A percentile compares a stretch with the other conserved stretches of the same genome.
Evolutionary conservation across 2,113 vertebrate species (phyloP).

Genomic region (Prolemur simus): DNA sequence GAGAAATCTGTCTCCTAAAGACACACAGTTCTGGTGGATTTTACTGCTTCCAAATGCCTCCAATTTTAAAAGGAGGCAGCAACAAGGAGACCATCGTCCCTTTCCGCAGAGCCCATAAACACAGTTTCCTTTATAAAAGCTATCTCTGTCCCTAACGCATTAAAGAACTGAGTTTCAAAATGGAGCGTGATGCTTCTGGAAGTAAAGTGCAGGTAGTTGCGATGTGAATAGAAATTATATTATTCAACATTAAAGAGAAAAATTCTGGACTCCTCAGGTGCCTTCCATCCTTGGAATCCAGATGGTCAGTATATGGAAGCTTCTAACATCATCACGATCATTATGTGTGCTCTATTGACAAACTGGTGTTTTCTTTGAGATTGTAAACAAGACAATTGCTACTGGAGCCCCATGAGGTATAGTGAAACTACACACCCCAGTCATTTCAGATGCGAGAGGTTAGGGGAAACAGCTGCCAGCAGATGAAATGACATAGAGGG

Average conservation of each 20-base stretch:
- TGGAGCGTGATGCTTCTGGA: background rate
- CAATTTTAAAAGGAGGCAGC: background rate
- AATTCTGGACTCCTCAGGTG: slow-evolving; percentile 9
- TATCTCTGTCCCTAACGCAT: background rate
- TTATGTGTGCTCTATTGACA: slow-evolving; percentile 37
- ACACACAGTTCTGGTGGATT: background rate
- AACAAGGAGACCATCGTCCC: background rate
- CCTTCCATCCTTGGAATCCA: background rate
- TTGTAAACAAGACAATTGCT: slow-evolving; percentile 61
- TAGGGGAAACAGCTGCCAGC: slow-evolving; percentile 63
- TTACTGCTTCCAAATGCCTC: background rate
- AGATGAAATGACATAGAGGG: slow-evolving; percentile 66
- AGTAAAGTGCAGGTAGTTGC: background rate
- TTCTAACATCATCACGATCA: background rate
- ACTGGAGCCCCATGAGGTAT: slow-evolving; percentile 53
- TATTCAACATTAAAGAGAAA: background rate
- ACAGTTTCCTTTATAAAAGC: slow-evolving; percentile 3
- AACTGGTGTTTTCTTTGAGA: background rate
- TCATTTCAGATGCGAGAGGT: slow-evolving; percentile 61
- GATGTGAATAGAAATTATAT: background rate
- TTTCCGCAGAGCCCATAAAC: slow-evolving; percentile 31
- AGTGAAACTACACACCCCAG: slow-evolving; percentile 53
- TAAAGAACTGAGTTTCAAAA: background rate
- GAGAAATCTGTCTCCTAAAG: background rate
- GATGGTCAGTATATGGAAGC: slow-evolving; percentile 10